Base-by-base conservation (phyloP, 2,113 vertebrate species). In the Leptobrachium leishanense region DNA sequence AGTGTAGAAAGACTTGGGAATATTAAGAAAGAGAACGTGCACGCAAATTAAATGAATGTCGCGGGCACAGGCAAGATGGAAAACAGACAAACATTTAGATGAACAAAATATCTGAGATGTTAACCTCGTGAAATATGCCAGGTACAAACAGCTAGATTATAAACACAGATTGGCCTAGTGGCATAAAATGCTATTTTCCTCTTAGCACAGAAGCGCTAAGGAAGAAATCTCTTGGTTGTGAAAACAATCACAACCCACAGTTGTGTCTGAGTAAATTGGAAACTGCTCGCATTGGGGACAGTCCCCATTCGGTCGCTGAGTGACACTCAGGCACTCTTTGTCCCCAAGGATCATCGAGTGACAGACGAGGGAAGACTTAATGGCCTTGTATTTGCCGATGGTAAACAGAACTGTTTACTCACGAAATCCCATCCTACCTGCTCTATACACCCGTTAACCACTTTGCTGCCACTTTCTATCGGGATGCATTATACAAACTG, bases 381-480 rank as follows among this genome's bases (percentile, higher is more conserved):
- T 66, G 69, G 77, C 59, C 59, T 72, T 63, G 69, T 79, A 72
- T 79, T 72, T 79, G 69, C 77, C 64, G 77, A 72, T 59, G 44
- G 69, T 79, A 79, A 79, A 79, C 69, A 72, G 59, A 40, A n/a
- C 44, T 31, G 77, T 79, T 72, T 72, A 59, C 62, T 72, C 39
- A 72, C 69, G 66, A 79, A 79, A 79, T 79, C 55, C 76, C 68
- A 68, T 79, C 76, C 76, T 65, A 72, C 68, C 76, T 72, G 57
- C 68, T 79, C 57, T 65, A 31, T 79, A 8, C 57, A 54, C 76
- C 68, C 59, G 13, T 79, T 72, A 79, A 72, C 68, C 59, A 39
- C 68, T 72, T 72, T 54, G 6, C 13, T 72, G 43, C 76, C 55
- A 72, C 15, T 6, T 12, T 59, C 5, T 3, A n/a, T 42, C 63